Conservation (phyloP, 2,113 vertebrate species). For the Notarius quadriscutis region DNA sequence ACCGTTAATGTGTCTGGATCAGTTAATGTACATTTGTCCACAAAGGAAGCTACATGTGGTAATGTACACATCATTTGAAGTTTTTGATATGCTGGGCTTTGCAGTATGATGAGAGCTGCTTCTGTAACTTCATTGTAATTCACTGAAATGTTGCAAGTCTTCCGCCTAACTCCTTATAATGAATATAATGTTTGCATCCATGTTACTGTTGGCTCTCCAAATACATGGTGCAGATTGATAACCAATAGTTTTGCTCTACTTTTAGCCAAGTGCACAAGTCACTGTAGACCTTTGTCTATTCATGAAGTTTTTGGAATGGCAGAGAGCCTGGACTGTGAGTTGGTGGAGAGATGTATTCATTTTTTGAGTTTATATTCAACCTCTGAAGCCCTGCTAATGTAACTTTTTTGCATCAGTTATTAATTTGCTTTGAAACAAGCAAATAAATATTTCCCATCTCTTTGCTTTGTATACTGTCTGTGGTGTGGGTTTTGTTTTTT, state of each 20-base stretch:
- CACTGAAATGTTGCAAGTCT: conserved; percentile 26
- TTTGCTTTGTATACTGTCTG: neutral
- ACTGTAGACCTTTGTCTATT: neutral
- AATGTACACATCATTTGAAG: neutral
- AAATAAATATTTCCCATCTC: conserved; percentile 47
- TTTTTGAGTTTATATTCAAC: conserved; percentile 29
- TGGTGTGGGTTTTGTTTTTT: neutral
- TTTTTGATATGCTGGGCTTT: neutral
- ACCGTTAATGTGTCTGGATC: neutral
- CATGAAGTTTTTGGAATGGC: neutral
- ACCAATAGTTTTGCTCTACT: neutral
- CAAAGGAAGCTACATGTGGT: neutral
- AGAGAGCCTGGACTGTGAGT: conserved; percentile 7
- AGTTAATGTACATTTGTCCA: neutral
- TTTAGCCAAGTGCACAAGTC: neutral
- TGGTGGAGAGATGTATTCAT: conserved; percentile 4
- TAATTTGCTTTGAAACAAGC: conserved; percentile 36
- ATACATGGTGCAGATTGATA: neutral
- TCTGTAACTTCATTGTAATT: conserved; percentile 9
- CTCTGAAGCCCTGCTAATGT: conserved; percentile 48
- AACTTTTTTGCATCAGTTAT: conserved; percentile 7
- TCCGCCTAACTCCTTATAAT: conserved; percentile 3
- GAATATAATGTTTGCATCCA: neutral
- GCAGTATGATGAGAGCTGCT: neutral
- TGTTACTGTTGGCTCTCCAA: neutral